Evolutionary conservation across 2,113 vertebrate genomes (phyloP), one percentile per base, ranked within the genome.

Genomic region (Saccopteryx bilineata): DNA sequence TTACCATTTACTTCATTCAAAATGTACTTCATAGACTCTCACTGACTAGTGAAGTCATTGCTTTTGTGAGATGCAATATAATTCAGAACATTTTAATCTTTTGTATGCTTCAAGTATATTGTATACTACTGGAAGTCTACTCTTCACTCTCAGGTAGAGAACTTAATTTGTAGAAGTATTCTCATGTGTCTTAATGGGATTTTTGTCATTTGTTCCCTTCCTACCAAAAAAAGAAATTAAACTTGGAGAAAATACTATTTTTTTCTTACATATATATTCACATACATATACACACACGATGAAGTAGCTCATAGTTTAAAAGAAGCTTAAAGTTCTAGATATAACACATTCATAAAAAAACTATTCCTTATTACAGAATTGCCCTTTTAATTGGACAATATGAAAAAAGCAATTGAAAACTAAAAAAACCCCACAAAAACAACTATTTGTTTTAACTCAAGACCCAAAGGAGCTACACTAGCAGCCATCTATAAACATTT

Each of bases 31-130:
- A 54, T 84, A 61, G 94, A 28, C 50, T 84, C 19, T 87, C n/a
- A 46, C 39, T 26, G 11, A 56, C 7, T 39, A 72, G 23, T 65
- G n/a, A 82, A 78, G 31, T 63, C 81, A 87, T 39, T 91, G 75
- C 13, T 90, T 91, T 91, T 74, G 8, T 93, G 82, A 93, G 78
- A 80, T 75, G 33, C 72, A 75, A 23, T 80, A n/a, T 10, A 48
- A n/a, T 90, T 79, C 18, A 61, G 83, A 60, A 63, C n/a, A 81
- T 56, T 91, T 94, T 68, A 84, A 81, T 75, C 13, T 74, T 96
- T 94, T 75, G 8, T 84, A 39, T 19, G 7, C 46, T 74, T 95
- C 28, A 72, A 96, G 84, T 79, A 83, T 10, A n/a, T 39, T 33
- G 91, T 39, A 48, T 74, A 61, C 2, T 33, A 87, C 6, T 74